These are phyloP conservation scores for Gymnogyps californianus DNA, from an alignment of 2,113 vertebrate genomes.

Conservation along the genomic window DNA sequence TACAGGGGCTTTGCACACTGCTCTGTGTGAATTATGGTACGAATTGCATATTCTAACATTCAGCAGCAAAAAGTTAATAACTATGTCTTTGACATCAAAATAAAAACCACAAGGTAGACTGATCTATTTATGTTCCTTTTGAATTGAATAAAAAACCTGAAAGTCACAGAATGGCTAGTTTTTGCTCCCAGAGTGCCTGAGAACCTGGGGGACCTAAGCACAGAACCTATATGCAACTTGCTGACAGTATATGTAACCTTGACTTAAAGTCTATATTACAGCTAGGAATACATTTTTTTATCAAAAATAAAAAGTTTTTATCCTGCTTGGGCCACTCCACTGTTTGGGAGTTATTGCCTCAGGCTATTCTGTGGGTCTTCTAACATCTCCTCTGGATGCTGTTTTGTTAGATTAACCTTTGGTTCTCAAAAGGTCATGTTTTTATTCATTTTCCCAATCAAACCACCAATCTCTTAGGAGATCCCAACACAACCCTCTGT, in stretches of 20 bases:
- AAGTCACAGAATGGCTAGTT: neutral
- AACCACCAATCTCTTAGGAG: constrained; percentile 1
- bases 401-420: constrained; percentile 52
- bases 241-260: neutral
- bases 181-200: neutral
- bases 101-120: neutral
- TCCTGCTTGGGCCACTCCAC: neutral
- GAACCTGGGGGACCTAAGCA: neutral
- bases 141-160: neutral
- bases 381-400: neutral
- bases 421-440: neutral
- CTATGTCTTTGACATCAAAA: neutral
- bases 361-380: neutral
- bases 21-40: neutral
- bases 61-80: neutral
- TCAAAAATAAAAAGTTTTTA: neutral
- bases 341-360: neutral
- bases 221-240: neutral
- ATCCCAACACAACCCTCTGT: neutral
- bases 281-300: neutral
- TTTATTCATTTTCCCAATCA: constrained; percentile 36
- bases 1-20: neutral
- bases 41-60: neutral
- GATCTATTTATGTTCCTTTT: neutral
- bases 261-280: neutral